Evolutionary conservation across 2,888 invertebrate species (phyloP), one percentile per base, ranked within the genome.

Genomic region (Saturnia japonica): DNA sequence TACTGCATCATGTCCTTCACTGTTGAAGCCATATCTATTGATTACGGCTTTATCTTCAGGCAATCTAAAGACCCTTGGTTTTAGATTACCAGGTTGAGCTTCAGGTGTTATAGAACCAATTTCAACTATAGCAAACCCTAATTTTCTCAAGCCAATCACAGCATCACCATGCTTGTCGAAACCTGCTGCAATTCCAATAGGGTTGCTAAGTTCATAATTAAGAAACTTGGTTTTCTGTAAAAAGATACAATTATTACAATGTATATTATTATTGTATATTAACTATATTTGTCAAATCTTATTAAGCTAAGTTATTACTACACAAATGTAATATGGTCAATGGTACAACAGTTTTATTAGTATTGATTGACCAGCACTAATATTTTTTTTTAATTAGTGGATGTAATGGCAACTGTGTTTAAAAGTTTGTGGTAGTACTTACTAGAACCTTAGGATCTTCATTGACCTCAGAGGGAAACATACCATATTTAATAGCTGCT

Each of bases 81-180:
- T 97, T 12, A 96, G 96, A 90, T 99, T 99, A 0, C 99, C 99
- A 0, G 95, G 94, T 87, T 99, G 99, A 0, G 99, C 97, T 80
- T 96, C 86, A 0, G 99, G 99, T 1, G 99, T 99, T 0, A 99
- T 96, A 7, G 98, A 98, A 72, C 99, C 99, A 79, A 99, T 96
- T 95, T 99, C 99, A 34, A 99, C 96, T 88, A 99, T 98, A 8
- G 99, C 97, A 91, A 99, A 99, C 0, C 99, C 99, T 72, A 98
- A 91, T 81, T 96, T 96, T 74, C 95, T 94, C 57, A 99, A 90
- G 0, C 98, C 97, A 80, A 96, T 89, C 1, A 99, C 94, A 34
- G 98, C 98, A 93, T 99, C 99, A 9, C 96, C 99, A 90, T 99
- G 96, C 89, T 99, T 99, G 89, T 99, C 99, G 92, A 99, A 99